phyloP scores from a whole-genome alignment of 2,888 invertebrate genomes.

The Temnothorax unifasciatus region DNA sequence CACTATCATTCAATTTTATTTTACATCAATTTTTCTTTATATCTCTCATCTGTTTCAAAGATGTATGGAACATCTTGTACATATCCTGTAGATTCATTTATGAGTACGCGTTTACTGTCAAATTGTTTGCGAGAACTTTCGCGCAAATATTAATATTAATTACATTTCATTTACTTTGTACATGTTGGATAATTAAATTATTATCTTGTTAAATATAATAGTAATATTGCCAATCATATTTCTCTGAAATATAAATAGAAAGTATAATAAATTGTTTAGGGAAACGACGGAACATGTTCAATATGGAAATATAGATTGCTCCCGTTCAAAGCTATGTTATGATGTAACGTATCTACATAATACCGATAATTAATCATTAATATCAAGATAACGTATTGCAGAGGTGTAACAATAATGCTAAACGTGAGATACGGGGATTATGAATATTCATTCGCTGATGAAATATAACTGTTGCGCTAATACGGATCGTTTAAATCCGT shows the following conservation, averaged over 20 bases:
- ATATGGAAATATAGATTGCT: slow-evolving; percentile 13
- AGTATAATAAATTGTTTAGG: slow-evolving; percentile 2
- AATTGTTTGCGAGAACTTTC: neutral
- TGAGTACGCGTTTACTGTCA: neutral
- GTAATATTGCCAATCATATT: neutral
- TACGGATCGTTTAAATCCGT: slow-evolving; percentile 48
- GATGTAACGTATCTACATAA: slow-evolving; percentile 19
- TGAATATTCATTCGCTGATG: slow-evolving; percentile 34
- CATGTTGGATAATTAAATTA: neutral
- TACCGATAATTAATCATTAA: slow-evolving; percentile 36
- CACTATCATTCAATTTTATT: neutral
- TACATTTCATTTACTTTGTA: neutral
- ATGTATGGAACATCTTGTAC: neutral
- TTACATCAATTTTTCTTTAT: neutral
- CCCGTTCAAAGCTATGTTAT: neutral
- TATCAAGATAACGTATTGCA: slow-evolving; percentile 26
- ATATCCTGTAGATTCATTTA: neutral
- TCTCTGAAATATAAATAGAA: neutral
- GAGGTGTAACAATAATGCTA: slow-evolving; percentile 31
- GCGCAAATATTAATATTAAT: neutral
- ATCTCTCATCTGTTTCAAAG: neutral
- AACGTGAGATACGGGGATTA: slow-evolving; percentile 12
- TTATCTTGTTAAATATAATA: slow-evolving; percentile 21
- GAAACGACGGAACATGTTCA: neutral
- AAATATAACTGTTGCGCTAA: slow-evolving; percentile 55